Evolutionary conservation across 30 jellyfish, hydroid and myxozoan genomes (phyloP).

Genomic region (Pelagia noctiluca): DNA sequence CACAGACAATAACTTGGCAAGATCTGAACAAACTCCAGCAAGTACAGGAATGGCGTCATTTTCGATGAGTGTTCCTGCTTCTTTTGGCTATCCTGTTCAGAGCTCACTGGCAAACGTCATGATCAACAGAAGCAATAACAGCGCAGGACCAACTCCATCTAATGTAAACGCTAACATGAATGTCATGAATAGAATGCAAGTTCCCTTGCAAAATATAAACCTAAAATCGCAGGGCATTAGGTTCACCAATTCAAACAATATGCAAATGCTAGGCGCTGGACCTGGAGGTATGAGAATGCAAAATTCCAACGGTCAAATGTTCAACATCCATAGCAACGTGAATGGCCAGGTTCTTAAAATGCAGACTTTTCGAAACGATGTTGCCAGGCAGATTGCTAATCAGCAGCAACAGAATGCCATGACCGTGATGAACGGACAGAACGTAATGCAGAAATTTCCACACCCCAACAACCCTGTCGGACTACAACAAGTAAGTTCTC

Average conservation of each 20-base stretch:
- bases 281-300: conserved; percentile 64
- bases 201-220: conserved; percentile 56
- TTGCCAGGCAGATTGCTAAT: conserved; percentile 40
- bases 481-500: conserved; percentile 12
- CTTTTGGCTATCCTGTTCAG: conserved; percentile 62
- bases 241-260: conserved; percentile 49
- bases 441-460: conserved; percentile 44
- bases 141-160: conserved; percentile 41
- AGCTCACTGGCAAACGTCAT: conserved; percentile 48
- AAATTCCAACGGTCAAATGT: neutral
- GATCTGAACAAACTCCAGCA: conserved; percentile 62
- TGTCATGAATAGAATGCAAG: conserved; percentile 55
- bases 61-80: conserved; percentile 53
- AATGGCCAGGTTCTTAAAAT: conserved; percentile 33
- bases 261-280: conserved; percentile 56
- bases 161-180: conserved; percentile 21
- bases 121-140: conserved; percentile 22
- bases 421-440: conserved; percentile 66
- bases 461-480: conserved; percentile 37
- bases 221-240: conserved; percentile 45
- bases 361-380: conserved; percentile 55
- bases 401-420: conserved; percentile 28
- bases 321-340: neutral
- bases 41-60: conserved; percentile 53
- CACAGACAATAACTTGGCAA: conserved; percentile 50